Conservation (phyloP, 2,797 vertebrate species). For the Poecilia gillii region DNA sequence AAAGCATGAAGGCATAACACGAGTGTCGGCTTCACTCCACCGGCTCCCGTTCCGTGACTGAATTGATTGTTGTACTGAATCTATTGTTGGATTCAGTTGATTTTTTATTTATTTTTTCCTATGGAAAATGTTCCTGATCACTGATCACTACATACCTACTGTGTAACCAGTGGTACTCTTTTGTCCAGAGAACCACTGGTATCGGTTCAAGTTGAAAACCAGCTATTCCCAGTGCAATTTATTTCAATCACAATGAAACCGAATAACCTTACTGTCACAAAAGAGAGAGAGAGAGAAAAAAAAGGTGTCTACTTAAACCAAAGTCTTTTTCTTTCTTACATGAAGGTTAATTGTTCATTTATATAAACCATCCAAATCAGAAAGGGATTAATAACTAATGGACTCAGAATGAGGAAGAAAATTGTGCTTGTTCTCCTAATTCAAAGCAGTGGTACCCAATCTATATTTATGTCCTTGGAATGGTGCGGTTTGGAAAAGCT, state of each 20-base stretch:
- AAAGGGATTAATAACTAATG: slow-evolving; percentile 73
- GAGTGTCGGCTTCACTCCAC: background rate
- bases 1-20: no score
- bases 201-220: background rate
- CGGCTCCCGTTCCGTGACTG: background rate
- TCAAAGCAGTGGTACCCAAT: slow-evolving; percentile 62
- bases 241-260: background rate
- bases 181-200: background rate
- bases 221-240: background rate
- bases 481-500: slow-evolving; percentile 46
- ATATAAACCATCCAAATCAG: slow-evolving; percentile 60
- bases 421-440: slow-evolving; percentile 54
- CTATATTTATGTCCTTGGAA: slow-evolving; percentile 70
- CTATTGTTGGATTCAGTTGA: background rate
- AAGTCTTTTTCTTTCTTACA: slow-evolving; percentile 45
- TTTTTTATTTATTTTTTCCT: background rate
- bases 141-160: background rate
- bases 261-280: background rate
- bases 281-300: background rate
- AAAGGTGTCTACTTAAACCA: background rate
- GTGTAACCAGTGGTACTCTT: background rate
- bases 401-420: slow-evolving; percentile 66
- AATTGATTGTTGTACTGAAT: background rate
- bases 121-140: background rate
- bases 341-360: slow-evolving; percentile 67